phyloP scores from a whole-genome alignment of 2,113 vertebrate species.

The Cynopterus brachyotis region DNA sequence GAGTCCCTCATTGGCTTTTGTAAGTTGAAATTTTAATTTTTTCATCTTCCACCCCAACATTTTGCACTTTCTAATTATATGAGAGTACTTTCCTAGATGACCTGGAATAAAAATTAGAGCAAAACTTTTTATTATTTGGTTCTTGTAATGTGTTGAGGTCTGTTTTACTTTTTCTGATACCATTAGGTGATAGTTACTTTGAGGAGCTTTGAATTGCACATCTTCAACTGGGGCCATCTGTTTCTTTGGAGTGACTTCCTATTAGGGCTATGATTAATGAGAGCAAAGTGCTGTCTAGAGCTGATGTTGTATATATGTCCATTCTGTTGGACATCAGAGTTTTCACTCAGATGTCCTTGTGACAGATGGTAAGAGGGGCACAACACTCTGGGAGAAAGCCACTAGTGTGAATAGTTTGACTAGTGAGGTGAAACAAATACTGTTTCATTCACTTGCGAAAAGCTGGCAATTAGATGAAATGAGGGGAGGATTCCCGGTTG shows the following conservation, averaged over 20 bases:
- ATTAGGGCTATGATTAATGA: neutral
- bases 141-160: neutral
- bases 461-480: neutral
- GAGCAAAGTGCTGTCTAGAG: neutral
- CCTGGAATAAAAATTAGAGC: neutral
- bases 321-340: neutral
- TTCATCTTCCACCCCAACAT: neutral
- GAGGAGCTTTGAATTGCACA: neutral
- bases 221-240: neutral
- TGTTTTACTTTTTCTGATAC: neutral
- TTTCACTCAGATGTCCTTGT: neutral
- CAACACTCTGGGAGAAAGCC: neutral
- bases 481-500: neutral
- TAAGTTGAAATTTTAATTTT: conserved; percentile 58
- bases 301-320: neutral
- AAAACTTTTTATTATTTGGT: neutral
- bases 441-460: conserved; percentile 14
- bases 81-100: neutral
- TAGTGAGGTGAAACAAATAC: conserved; percentile 11
- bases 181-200: neutral
- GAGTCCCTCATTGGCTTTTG: conserved; percentile 45
- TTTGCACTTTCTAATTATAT: neutral
- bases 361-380: neutral
- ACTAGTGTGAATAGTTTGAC: neutral
- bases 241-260: neutral